Evolutionary conservation across 2,888 invertebrate genomes (phyloP), one percentile per base, ranked within the genome.

Genomic region (Eupithecia tripunctaria): DNA sequence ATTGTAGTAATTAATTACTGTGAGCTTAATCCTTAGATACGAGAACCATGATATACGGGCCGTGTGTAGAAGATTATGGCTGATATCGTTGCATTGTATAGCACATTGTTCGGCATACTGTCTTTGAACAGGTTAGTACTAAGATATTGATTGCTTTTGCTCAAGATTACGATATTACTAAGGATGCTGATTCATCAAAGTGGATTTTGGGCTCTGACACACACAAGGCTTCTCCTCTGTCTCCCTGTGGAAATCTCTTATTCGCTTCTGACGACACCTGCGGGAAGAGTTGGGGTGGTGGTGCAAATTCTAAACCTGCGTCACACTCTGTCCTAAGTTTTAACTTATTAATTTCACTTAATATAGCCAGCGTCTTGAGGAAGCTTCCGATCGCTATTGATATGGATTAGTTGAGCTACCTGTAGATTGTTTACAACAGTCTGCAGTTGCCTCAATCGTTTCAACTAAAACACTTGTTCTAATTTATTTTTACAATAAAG

Each of bases 1-100:
- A 73, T 74, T 74, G 76, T 75, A 73, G 75, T 78, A 77, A 79
- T 79, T 79, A 79, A 79, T 78, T 77, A 79, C 66, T 70, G 67
- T 74, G 66, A 74, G 67, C 79, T 70, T 80, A 80, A 78, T 73
- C 79, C 77, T 64, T 47, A 77, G 77, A 73, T 80, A 77, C 74
- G 68, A 65, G 68, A 68, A 73, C 65, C 73, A 73, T 78, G 78
- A 78, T 77, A 75, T 78, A 80, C 73, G 75, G 70, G 75, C 75
- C 66, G 43, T 25, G 32, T 67, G 36, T 43, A 67, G 75, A 76
- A 78, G 78, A 79, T 78, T 76, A 76, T 74, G 47, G 65, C 29
- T 60, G 41, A 66, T 72, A 70, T 69, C 32, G 41, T 41, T 71
- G 59, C 51, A 63, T 25, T 64, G 62, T 72, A 64, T 67, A 62